These are phyloP conservation scores for Ceratothoa steindachneri DNA, from an alignment of 2,888 invertebrate species.

Conservation along the genomic window DNA sequence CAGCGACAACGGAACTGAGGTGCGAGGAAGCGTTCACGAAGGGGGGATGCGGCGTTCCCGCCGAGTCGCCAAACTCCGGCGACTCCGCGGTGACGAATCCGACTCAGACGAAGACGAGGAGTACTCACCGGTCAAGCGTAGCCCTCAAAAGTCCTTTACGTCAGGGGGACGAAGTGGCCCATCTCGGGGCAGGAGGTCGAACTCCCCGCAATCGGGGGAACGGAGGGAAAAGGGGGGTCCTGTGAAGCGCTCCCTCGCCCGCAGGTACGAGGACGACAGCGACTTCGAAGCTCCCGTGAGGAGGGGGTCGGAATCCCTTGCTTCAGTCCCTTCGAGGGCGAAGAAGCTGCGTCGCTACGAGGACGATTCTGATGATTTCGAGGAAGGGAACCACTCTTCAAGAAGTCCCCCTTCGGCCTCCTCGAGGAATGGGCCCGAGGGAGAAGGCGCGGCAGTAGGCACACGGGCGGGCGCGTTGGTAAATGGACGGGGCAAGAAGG, in stretches of 20 bases:
- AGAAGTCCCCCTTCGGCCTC: neutral
- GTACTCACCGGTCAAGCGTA: constrained; percentile 16
- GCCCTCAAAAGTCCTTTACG: neutral
- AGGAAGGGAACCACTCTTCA: neutral
- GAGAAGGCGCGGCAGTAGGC: too few species aligned
- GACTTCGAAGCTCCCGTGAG: constrained; percentile 16
- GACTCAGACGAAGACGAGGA: constrained; percentile 38
- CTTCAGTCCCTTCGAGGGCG: neutral
- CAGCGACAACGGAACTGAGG: constrained; percentile 24
- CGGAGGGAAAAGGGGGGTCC: neutral
- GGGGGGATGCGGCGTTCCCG: constrained; percentile 31
- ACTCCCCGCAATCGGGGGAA: neutral
- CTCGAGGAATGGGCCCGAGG: neutral
- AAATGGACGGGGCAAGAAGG: too few species aligned
- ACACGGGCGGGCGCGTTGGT: too few species aligned
- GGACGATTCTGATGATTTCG: neutral
- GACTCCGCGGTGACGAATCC: constrained; percentile 19
- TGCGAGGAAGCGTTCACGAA: constrained; percentile 1
- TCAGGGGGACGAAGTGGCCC: neutral
- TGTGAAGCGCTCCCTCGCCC: neutral
- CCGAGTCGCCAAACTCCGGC: constrained; percentile 33
- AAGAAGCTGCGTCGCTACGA: neutral
- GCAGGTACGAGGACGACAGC: constrained; percentile 1
- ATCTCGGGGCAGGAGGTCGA: neutral
- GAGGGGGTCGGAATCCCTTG: neutral